Evolutionary conservation across 2,113 vertebrate species (phyloP), one percentile per base, ranked within the genome.

Genomic region (Marcusenius ussheri): DNA sequence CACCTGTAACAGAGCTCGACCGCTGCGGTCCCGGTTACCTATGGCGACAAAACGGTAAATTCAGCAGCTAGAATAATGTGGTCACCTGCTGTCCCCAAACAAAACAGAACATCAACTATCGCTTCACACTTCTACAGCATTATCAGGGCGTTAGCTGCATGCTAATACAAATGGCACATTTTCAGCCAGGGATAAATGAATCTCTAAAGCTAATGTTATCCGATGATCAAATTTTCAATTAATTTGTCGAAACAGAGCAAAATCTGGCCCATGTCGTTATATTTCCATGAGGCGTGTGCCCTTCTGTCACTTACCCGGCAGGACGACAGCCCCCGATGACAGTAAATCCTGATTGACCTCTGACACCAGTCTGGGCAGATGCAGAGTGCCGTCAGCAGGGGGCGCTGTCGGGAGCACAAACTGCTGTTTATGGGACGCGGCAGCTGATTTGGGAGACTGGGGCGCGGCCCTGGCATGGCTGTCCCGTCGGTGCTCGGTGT

Each of bases 1-100:
- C 94, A 97, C 95, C 94, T 97, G 96, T 85, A 97, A 93, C 88
- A 97, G 94, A 0, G 95, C 92, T 91, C 96, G 95, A 90, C 96
- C 96, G 89, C 93, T 90, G 83, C 96, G 95, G 92, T 97, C 97
- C 91, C 95, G 89, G 92, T 93, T 97, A 92, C 97, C 97, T 97
- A 94, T 70, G 10, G 92, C 17, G 89, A 91, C 92, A 90, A 45
- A 90, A 17, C 83, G 86, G 56, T 10, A 53, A 51, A 56, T 87
- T 39, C 50, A 62, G 56, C 56, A n/a, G 21, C 7, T n/a, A 9
- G 7, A n/a, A n/a, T 62, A n/a, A 10, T 39, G 11, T 24, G 15
- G 5, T 35, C 70, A 47, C 31, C 11, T 58, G 15, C 56, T n/a
- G 21, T 24, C 56, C 56, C 56, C 21, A 58, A 9, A 15, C 47